Evolutionary conservation across 2,797 vertebrate genomes (phyloP).

Genomic region (Heteromormyrus szaboi): DNA sequence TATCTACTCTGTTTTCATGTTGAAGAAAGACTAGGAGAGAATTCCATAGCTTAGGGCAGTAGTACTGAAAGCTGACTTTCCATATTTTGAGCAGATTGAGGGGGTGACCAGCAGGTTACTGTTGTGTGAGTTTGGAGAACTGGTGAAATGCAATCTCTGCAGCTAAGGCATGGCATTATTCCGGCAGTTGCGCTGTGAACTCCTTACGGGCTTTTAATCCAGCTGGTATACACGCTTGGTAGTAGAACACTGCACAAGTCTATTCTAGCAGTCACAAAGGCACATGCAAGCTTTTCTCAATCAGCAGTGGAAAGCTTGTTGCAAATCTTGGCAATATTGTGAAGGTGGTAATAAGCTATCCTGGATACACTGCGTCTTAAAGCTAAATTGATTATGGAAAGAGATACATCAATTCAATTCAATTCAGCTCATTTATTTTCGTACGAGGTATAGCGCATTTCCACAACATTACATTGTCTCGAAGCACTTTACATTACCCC

Average conservation of each 20-base stretch:
- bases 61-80: background rate
- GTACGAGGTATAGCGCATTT: background rate
- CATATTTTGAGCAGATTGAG: background rate
- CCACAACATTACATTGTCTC: background rate
- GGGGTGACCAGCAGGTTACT: background rate
- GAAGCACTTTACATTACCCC: background rate
- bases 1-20: background rate
- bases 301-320: background rate
- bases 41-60: background rate
- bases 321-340: background rate
- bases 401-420: background rate
- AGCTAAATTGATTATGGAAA: background rate
- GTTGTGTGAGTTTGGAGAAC: background rate
- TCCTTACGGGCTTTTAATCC: background rate
- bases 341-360: background rate
- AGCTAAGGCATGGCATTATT: background rate
- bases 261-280: background rate
- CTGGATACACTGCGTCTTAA: background rate
- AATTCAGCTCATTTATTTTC: background rate
- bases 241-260: background rate
- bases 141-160: background rate
- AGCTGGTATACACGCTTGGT: background rate
- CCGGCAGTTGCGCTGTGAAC: background rate
- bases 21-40: background rate
- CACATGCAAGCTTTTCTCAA: background rate